Evolutionary conservation across 2,797 vertebrate genomes (phyloP).

Genomic region (Leucoraja ocellata): DNA sequence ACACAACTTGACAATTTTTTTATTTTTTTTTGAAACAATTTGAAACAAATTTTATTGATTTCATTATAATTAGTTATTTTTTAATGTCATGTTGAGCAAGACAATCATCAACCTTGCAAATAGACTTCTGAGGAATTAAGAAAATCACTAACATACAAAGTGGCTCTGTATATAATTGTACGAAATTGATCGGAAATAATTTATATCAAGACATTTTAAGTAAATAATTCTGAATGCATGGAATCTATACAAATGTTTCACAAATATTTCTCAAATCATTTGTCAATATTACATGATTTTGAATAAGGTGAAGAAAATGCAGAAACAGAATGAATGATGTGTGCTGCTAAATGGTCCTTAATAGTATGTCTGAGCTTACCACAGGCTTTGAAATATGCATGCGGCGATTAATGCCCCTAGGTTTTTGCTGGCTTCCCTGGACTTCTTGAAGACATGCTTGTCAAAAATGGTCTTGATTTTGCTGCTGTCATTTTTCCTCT

Average conservation of each 20-base stretch:
- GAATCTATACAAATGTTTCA: background rate
- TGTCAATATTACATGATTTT: background rate
- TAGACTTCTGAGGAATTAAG: background rate
- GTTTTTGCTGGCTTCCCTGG: too few relatives aligned
- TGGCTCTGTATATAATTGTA: background rate
- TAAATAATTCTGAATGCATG: background rate
- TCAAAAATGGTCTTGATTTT: too few relatives aligned
- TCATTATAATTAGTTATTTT: background rate
- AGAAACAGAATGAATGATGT: background rate
- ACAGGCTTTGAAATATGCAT: background rate
- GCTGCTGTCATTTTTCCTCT: too few relatives aligned
- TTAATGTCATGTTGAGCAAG: background rate
- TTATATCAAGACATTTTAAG: background rate
- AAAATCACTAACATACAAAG: background rate
- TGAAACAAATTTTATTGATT: background rate
- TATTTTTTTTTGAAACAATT: background rate
- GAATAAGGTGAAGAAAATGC: background rate
- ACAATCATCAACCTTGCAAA: background rate
- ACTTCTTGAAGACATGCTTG: too few relatives aligned
- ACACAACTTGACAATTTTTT: background rate
- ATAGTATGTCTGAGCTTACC: background rate
- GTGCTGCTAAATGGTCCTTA: background rate
- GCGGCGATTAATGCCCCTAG: background rate
- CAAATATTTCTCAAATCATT: background rate
- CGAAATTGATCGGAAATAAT: background rate